phyloP scores from a whole-genome alignment of 2,113 vertebrate species.

The Saguinus imperator region DNA sequence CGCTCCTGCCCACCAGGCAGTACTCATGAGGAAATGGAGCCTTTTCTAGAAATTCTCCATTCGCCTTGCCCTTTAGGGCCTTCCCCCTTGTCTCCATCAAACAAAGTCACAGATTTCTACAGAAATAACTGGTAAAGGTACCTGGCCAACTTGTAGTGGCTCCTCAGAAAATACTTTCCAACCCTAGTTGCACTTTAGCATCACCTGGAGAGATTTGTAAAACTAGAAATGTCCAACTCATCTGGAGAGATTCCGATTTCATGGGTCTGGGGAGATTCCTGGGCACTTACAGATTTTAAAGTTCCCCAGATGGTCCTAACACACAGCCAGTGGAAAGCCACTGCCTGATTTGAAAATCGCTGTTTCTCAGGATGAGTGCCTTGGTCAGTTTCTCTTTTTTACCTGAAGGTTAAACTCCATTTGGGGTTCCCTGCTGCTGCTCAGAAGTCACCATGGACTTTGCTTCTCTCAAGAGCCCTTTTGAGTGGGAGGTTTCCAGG shows the following conservation, averaged over 20 bases:
- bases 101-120: not conserved
- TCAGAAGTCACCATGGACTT: not conserved
- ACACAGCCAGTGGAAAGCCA: not conserved
- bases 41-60: not conserved
- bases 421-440: not conserved
- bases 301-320: not conserved
- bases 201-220: not conserved
- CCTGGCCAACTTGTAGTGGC: not conserved
- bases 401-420: not conserved
- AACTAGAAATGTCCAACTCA: not conserved
- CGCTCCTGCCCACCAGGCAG: fast-evolving
- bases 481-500: not conserved
- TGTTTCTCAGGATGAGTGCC: not conserved
- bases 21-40: not conserved
- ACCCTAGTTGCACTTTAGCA: not conserved
- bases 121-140: not conserved
- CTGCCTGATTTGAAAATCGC: not conserved
- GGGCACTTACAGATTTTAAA: not conserved
- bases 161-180: not conserved
- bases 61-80: not conserved
- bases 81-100: not conserved
- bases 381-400: not conserved
- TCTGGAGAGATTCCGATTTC: not conserved
- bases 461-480: not conserved
- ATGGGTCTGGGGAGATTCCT: not conserved